Evolutionary conservation across 2,888 invertebrate species (phyloP).

Genomic region (Phaedon cochleariae): DNA sequence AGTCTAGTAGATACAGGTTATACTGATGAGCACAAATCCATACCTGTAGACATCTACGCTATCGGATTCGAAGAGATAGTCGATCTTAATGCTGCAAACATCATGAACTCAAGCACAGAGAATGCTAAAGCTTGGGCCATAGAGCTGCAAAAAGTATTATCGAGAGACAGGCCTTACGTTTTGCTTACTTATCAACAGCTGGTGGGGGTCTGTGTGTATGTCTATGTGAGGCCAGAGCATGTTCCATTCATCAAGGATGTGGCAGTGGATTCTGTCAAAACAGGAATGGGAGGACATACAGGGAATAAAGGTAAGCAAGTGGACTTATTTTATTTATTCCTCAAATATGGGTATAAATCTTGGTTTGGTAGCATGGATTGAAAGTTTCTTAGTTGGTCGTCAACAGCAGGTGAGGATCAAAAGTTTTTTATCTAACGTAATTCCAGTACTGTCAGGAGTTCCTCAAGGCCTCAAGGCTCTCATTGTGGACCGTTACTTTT

Average conservation of each 20-base stretch:
- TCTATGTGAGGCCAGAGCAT: conserved; percentile 90
- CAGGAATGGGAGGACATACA: conserved; percentile 97
- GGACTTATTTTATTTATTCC: neutral
- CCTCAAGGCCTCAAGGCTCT: too few relatives aligned
- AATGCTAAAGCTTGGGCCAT: conserved; percentile 96
- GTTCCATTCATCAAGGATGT: conserved; percentile 92
- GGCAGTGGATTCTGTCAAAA: conserved; percentile 95
- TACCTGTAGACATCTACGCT: conserved; percentile 92
- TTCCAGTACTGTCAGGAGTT: too few relatives aligned
- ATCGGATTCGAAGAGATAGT: conserved; percentile 99
- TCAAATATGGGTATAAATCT: too few relatives aligned
- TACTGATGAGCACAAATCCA: conserved; percentile 59
- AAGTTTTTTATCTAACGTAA: too few relatives aligned
- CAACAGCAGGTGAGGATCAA: too few relatives aligned
- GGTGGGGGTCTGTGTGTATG: conserved; percentile 96
- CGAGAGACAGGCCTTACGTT: conserved; percentile 85
- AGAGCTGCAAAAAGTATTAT: conserved; percentile 90
- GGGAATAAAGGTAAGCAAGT: conserved; percentile 57
- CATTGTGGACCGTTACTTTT: too few relatives aligned
- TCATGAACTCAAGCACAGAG: conserved; percentile 93
- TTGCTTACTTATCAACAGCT: conserved; percentile 93
- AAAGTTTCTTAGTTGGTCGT: too few relatives aligned
- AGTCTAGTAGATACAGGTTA: conserved; percentile 63
- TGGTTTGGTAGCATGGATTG: too few relatives aligned
- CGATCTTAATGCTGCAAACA: conserved; percentile 97